Evolutionary conservation across 2,888 invertebrate genomes (phyloP).

Genomic region (Drosophila demipolita): DNA sequence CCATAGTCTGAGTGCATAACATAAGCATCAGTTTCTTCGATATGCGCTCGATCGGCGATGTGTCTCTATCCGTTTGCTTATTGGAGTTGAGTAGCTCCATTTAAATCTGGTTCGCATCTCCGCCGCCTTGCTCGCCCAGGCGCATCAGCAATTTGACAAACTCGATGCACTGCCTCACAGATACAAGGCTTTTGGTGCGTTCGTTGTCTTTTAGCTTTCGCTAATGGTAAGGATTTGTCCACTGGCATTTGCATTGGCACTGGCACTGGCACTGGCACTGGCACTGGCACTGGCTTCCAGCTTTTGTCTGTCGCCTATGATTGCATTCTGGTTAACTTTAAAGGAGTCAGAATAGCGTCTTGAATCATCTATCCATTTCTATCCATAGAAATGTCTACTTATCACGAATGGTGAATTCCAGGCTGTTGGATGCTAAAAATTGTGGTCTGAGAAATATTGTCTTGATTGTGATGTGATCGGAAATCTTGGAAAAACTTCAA

Average conservation of each 20-base stretch:
- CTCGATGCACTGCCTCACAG: too few relatives aligned
- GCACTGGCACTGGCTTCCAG: too few relatives aligned
- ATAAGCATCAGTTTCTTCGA: conserved; percentile 55
- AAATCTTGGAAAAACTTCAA: too few relatives aligned
- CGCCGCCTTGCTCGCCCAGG: conserved; percentile 63
- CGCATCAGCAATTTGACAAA: too few relatives aligned
- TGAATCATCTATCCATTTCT: conserved; percentile 2
- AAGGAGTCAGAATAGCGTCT: background rate
- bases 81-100: conserved; percentile 53
- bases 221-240: conserved; percentile 18
- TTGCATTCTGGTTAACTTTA: too few relatives aligned
- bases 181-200: conserved; percentile 12
- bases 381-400: background rate
- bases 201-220: conserved; percentile 31
- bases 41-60: too few relatives aligned
- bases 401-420: conserved; percentile 24
- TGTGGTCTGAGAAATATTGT: too few relatives aligned
- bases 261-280: too few relatives aligned
- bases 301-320: too few relatives aligned
- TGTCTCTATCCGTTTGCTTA: too few relatives aligned
- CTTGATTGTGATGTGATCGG: too few relatives aligned
- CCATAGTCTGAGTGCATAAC: conserved; percentile 56
- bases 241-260: background rate
- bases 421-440: conserved; percentile 4
- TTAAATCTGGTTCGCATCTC: conserved; percentile 65